Evolutionary conservation across 2,113 vertebrate genomes (phyloP), one percentile per base, ranked within the genome.

Genomic region (Phainopepla nitens): DNA sequence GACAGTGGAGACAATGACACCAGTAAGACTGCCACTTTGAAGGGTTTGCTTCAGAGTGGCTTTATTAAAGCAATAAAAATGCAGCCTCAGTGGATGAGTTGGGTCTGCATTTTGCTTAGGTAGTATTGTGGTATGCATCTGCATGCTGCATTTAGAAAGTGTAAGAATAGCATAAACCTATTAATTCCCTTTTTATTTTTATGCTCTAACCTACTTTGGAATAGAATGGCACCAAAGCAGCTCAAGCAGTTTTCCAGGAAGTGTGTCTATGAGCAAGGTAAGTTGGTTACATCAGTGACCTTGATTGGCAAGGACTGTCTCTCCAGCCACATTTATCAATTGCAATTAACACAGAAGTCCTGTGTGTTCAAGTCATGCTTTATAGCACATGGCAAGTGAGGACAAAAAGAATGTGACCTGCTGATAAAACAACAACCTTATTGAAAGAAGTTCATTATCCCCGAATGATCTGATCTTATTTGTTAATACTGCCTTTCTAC

Each of bases 381-480:
- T 27, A 68, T 7, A 87, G 44, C 29, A 45, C 50, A 42, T 16
- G 79, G 93, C 72, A 97, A 95, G 65, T 18, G 42, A 92, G 94
- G 92, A 92, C 86, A 96, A 83, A 64, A 89, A 71, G 39, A 93
- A 68, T 39, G 72, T 87, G 88, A 96, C 92, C 90, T 65, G 71
- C 31, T 15, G 11, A 57, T 69, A 60, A 84, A 94, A 96, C 96
- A 97, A 96, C 53, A 94, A 84, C 79, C 60, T 81, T 83, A 93
- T 93, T 97, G 92, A 96, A 89, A 87, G 64, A 60, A 90, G 54
- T 94, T 92, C 64, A 75, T 96, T 95, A 92, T 81, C 85, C 94
- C 69, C 76, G 83, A 90, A 70, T 28, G 82, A 92, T 87, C 94
- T 79, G 84, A 69, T 60, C 88, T 89, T 56, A 54, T 25, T 96